Percentiles rank a stretch among this genome's conserved stretches.
These are phyloP conservation scores for Gastrophysa polygoni DNA, from an alignment of 2,888 invertebrate species.

Conservation along the genomic window DNA sequence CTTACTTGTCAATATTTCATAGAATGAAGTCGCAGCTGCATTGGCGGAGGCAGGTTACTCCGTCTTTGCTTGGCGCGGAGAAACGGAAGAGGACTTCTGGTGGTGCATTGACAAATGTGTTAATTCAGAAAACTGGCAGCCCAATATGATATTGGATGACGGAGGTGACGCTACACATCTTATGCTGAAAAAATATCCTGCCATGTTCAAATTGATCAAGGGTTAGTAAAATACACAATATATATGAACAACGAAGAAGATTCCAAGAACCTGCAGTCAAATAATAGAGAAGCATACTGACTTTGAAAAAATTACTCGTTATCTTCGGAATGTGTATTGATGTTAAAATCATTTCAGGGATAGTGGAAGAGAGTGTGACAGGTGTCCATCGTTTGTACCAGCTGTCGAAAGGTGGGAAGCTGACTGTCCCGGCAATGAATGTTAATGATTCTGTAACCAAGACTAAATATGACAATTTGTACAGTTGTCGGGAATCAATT, in stretches of 20 bases:
- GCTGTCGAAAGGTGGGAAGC: constrained; percentile 90
- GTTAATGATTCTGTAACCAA: constrained; percentile 98
- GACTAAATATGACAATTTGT: constrained; percentile 97
- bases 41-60: constrained; percentile 89
- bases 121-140: constrained; percentile 91
- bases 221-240: constrained; percentile 61
- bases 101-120: constrained; percentile 98
- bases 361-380: constrained; percentile 97
- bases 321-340: too few species aligned
- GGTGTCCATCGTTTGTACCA: constrained; percentile 98
- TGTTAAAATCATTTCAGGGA: constrained; percentile 70
- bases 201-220: constrained; percentile 92
- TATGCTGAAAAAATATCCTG: constrained; percentile 94
- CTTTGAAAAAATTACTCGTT: too few species aligned
- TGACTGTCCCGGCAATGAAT: constrained; percentile 97
- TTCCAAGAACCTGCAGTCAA: too few species aligned
- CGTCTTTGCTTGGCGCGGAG: constrained; percentile 96
- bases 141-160: constrained; percentile 97
- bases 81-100: constrained; percentile 98
- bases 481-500: constrained; percentile 92
- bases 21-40: constrained; percentile 97
- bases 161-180: constrained; percentile 97
- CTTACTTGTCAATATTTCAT: too few species aligned
- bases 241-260: background rate
- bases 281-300: too few species aligned